Evolutionary conservation across 2,797 vertebrate genomes (phyloP).

Genomic region (Cyclura pinguis): DNA sequence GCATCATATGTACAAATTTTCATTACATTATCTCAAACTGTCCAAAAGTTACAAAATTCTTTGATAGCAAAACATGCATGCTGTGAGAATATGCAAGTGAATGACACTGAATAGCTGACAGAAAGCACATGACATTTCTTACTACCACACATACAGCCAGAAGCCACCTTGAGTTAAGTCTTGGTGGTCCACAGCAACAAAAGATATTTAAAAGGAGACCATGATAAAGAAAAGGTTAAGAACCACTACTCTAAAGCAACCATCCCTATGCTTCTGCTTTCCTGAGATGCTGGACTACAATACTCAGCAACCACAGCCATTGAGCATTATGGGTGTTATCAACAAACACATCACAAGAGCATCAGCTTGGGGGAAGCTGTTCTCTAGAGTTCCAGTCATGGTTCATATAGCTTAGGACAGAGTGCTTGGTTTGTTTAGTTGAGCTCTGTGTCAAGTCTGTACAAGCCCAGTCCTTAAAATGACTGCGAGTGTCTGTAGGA

Average conservation of each 20-base stretch:
- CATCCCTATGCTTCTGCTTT: not conserved
- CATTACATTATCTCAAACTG: too few relatives aligned
- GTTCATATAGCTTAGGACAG: slow-evolving; percentile 18
- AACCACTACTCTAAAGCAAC: not conserved
- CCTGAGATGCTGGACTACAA: not conserved
- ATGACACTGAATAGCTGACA: too few relatives aligned
- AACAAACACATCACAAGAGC: not conserved
- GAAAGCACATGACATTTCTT: too few relatives aligned
- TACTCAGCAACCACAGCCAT: not conserved
- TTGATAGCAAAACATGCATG: too few relatives aligned
- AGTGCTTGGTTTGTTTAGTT: not conserved
- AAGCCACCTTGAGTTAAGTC: too few relatives aligned
- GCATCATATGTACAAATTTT: too few relatives aligned
- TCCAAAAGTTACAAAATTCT: too few relatives aligned
- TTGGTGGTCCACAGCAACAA: too few relatives aligned
- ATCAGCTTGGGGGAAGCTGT: not conserved
- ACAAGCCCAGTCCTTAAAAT: slow-evolving; percentile 30
- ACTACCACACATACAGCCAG: too few relatives aligned
- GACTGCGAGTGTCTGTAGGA: slow-evolving; percentile 29
- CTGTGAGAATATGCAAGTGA: too few relatives aligned
- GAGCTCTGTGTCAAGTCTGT: slow-evolving; percentile 25
- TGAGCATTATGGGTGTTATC: not conserved
- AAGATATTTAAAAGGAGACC: too few relatives aligned
- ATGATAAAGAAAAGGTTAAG: too few relatives aligned
- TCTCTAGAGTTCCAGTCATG: slow-evolving; percentile 1